These are phyloP conservation scores for Tetropium fuscum DNA, from an alignment of 2,888 invertebrate genomes.

Conservation along the genomic window DNA sequence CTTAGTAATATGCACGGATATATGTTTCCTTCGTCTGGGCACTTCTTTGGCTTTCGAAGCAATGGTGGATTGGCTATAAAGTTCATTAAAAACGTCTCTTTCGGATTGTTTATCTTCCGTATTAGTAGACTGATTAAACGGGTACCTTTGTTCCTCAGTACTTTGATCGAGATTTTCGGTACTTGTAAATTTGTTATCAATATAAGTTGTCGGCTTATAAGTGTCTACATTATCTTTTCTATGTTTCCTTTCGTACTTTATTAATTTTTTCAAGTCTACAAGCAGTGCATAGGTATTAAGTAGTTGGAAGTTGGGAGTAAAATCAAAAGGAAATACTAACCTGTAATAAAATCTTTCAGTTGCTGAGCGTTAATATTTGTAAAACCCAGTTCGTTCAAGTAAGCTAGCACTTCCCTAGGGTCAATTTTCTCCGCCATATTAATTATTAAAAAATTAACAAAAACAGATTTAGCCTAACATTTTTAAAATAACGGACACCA, in stretches of 20 bases:
- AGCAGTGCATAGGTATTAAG: no score
- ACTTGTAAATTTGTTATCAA: no score
- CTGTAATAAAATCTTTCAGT: conserved; percentile 83
- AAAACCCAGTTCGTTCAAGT: conserved; percentile 82
- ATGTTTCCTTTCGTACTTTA: conserved; percentile 70
- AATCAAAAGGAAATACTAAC: no score
- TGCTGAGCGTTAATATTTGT: conserved; percentile 80
- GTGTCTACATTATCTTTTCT: conserved; percentile 46
- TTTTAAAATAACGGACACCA: conserved; percentile 4
- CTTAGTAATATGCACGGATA: conserved; percentile 53
- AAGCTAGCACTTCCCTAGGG: conserved; percentile 79
- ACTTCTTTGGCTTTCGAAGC: conserved; percentile 63
- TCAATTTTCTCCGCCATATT: conserved; percentile 68
- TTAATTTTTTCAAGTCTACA: conserved; percentile 76
- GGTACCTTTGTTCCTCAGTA: no score
- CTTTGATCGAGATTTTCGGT: no score
- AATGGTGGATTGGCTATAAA: conserved; percentile 63
- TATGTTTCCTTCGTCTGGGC: conserved; percentile 48
- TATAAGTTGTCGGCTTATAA: neutral
- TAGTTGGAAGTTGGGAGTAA: no score
- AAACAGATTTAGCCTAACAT: no score
- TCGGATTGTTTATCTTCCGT: no score
- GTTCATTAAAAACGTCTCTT: conserved; percentile 59
- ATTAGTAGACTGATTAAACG: no score
- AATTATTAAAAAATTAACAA: neutral